These are phyloP conservation scores for Hemichromis elongatus DNA, from an alignment of 2,113 vertebrate species.

Conservation along the genomic window DNA sequence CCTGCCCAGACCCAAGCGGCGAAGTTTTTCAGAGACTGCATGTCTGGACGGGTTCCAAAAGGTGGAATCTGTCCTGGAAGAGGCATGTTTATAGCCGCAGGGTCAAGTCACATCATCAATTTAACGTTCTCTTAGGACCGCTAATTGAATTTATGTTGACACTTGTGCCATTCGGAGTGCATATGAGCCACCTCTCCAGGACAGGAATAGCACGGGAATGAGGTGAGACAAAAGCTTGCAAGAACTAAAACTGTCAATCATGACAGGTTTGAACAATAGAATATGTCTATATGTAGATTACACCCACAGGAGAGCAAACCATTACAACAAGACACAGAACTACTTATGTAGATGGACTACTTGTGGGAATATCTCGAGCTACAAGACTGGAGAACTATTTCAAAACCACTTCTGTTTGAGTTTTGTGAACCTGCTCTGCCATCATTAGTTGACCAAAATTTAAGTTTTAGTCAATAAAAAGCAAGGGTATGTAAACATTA, in stretches of 20 bases:
- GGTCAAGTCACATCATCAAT: neutral
- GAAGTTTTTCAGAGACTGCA: neutral
- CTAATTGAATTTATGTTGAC: neutral
- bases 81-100: neutral
- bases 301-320: neutral
- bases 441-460: neutral
- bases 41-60: neutral
- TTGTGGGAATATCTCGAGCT: neutral
- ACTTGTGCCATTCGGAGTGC: neutral
- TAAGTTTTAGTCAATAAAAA: neutral
- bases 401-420: neutral
- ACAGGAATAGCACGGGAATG: fast-evolving
- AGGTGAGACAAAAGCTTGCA: neutral
- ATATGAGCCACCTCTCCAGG: neutral
- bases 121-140: neutral
- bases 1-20: neutral
- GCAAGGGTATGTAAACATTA: neutral
- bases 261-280: neutral
- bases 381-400: neutral
- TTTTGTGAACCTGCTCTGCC: neutral
- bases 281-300: neutral
- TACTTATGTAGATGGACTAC: neutral
- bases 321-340: neutral
- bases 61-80: neutral
- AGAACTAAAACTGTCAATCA: neutral